Base-by-base conservation (phyloP, 1,140 invertebrate genomes). In the Orchestia grillus region DNA sequence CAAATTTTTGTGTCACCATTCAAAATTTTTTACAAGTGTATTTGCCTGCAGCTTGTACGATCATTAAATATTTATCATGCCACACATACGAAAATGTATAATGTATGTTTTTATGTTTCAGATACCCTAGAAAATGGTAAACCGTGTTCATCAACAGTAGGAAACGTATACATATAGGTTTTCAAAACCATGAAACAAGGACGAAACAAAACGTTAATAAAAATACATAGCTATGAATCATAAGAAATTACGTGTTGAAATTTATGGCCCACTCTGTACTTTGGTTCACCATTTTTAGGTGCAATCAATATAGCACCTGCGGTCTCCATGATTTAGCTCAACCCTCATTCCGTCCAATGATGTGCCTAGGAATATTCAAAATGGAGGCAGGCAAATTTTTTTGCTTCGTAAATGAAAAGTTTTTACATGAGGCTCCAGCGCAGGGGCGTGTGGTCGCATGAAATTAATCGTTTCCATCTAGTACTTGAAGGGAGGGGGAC, bases 381-480 rank as follows among this genome's bases (percentile, higher is more conserved):
- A 77, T 77, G 62, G 62, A 77, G 62, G 62, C 62, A 77, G 62
- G 62, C 62, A 77, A 77, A 77, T 77, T 77, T 77, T n/a, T 77
- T 77, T 77, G 28, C 62, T 36, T 53, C 62, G 28, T 77, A 28
- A 77, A 36, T 77, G 28, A 77, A 77, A 28, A 77, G 62, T 77
- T 77, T 36, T 53, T 53, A 53, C 47, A 53, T 53, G 11, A 1
- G 62, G 62, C 15, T 77, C 62, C 62, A 23, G 28, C 28, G 62
- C 28, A 77, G 62, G 62, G 28, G 62, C 28, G 11, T 36, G 15
- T 23, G 62, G 62, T 77, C 62, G 62, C 11, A 36, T 77, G 28
- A 23, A 77, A 77, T 77, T 77, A 77, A 77, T 77, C 62, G 62
- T 36, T 77, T 15, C 62, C 62, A 77, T 77, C 47, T 53, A 19